Evolutionary conservation across 1,140 invertebrate genomes (phyloP).

Genomic region (Ceratina australensis): DNA sequence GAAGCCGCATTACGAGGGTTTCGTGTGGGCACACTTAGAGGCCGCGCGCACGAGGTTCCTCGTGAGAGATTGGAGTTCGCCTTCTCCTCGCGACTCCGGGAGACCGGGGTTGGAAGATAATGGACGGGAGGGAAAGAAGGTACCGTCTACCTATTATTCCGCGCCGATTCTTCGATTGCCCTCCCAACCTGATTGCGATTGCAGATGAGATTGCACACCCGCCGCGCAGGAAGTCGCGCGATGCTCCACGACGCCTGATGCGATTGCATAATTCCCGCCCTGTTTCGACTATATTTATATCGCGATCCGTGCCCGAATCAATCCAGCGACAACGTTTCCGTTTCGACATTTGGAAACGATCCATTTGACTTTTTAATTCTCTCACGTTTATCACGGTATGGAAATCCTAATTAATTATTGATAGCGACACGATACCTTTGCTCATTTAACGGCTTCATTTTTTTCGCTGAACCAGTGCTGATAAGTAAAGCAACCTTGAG

Average conservation of each 20-base stretch:
- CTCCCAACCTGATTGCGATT: conserved; percentile 60
- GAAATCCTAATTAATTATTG: too few species aligned
- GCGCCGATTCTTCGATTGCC: conserved; percentile 59
- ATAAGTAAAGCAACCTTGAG: conserved; percentile 23
- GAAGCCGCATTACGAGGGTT: conserved; percentile 57
- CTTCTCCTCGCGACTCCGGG: conserved; percentile 30
- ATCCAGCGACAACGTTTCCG: too few species aligned
- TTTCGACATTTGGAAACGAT: too few species aligned
- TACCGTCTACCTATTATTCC: conserved; percentile 59
- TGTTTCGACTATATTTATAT: neutral
- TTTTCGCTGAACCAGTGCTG: neutral
- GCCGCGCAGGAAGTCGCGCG: conserved; percentile 48
- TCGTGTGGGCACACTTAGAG: conserved; percentile 52
- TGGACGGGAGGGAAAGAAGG: conserved; percentile 52
- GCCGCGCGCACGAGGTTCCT: conserved; percentile 47
- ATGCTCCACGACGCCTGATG: neutral
- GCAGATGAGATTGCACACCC: conserved; percentile 62
- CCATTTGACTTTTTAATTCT: too few species aligned
- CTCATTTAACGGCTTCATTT: too few species aligned
- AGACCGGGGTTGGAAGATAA: conserved; percentile 49
- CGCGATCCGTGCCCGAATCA: neutral
- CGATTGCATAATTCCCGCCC: conserved; percentile 58
- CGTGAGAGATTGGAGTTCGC: conserved; percentile 56
- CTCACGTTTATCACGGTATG: too few species aligned
- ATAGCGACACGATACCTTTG: neutral